Percentiles rank a stretch among this genome's conserved stretches.
Evolutionary conservation across 2,888 invertebrate species (phyloP).

Genomic region (Metalampra italica): DNA sequence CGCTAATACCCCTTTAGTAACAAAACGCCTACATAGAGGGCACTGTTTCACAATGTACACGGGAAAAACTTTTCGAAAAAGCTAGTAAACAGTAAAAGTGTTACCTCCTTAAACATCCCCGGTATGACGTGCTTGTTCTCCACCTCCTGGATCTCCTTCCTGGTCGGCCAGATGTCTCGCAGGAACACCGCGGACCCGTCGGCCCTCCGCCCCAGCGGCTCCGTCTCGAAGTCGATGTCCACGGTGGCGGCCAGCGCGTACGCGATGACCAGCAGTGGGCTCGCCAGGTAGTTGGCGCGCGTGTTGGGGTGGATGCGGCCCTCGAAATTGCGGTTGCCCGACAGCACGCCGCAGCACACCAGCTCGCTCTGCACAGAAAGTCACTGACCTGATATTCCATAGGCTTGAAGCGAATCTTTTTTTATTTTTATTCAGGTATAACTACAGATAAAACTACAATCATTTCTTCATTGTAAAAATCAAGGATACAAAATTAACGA

Average conservation of each 20-base stretch:
- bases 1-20: too few species aligned
- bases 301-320: slow-evolving; percentile 98
- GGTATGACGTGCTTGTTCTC: slow-evolving; percentile 95
- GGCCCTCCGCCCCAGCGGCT: slow-evolving; percentile 85
- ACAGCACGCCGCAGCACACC: slow-evolving; percentile 96
- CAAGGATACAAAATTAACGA: too few species aligned
- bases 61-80: too few species aligned
- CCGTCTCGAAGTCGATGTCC: slow-evolving; percentile 94
- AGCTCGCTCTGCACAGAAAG: slow-evolving; percentile 84
- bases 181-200: slow-evolving; percentile 90
- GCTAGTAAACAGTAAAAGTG: too few species aligned
- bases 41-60: too few species aligned
- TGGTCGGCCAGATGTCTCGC: slow-evolving; percentile 96
- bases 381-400: too few species aligned
- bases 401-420: too few species aligned
- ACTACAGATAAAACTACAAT: too few species aligned
- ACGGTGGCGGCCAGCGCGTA: slow-evolving; percentile 98
- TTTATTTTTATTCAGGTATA: too few species aligned
- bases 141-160: slow-evolving; percentile 92
- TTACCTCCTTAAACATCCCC: slow-evolving; percentile 96
- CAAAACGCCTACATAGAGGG: too few species aligned
- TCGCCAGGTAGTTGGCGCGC: slow-evolving; percentile 97
- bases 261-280: slow-evolving; percentile 97
- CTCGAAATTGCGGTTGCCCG: slow-evolving; percentile 99
- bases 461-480: too few species aligned